These are phyloP conservation scores for Petrocephalus microphthalmus DNA, from an alignment of 2,113 vertebrate genomes.

Conservation along the genomic window DNA sequence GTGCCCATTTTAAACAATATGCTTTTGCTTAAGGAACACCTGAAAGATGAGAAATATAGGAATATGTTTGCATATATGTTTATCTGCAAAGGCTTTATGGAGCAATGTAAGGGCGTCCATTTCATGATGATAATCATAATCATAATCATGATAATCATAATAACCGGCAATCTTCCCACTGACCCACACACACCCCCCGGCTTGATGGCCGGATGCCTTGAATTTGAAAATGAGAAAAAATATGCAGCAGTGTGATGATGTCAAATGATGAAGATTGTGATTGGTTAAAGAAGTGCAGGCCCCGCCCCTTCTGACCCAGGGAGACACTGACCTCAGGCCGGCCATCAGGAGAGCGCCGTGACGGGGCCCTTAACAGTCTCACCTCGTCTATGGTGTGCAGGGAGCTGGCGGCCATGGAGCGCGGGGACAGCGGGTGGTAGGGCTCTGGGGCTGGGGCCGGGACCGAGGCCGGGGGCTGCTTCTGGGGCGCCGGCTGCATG, in stretches of 20 bases:
- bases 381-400: slow-evolving; percentile 97
- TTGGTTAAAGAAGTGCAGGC: neutral
- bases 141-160: neutral
- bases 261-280: neutral
- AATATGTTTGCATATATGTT: neutral
- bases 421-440: slow-evolving; percentile 79
- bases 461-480: slow-evolving; percentile 56
- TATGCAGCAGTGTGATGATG: too few relatives aligned
- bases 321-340: neutral
- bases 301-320: neutral
- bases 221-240: neutral
- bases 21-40: neutral
- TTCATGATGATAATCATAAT: neutral
- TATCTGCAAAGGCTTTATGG: neutral
- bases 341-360: neutral
- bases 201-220: neutral
- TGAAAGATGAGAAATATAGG: neutral
- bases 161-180: neutral
- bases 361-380: slow-evolving; percentile 1
- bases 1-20: neutral
- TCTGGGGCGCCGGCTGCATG: slow-evolving; percentile 65
- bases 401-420: slow-evolving; percentile 81
- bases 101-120: neutral
- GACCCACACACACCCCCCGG: neutral
- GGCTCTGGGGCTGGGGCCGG: slow-evolving; percentile 67